Evolutionary conservation across 2,888 invertebrate species (phyloP), one percentile per base, ranked within the genome.

Genomic region (Ophraella communa): DNA sequence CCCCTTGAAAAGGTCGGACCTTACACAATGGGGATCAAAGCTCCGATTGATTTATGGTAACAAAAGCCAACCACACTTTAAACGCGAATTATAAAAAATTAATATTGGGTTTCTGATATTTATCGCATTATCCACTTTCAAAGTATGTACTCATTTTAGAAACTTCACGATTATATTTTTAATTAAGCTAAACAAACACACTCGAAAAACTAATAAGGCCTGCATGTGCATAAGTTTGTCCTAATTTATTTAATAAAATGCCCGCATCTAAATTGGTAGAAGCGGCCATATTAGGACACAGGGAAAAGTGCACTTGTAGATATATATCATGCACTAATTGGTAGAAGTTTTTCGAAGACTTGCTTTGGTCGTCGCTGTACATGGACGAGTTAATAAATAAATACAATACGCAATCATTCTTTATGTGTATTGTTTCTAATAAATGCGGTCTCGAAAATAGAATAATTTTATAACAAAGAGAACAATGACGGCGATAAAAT

Each of bases 241-340:
- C 66, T 63, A 66, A 66, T 66, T 66, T 59, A 60, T 63, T 60
- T 51, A 60, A 64, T 64, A 60, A 66, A 66, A 63, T 56, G 21
- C 60, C 66, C 56, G 63, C 66, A 63, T 66, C 66, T 56, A 62
- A 66, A 66, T 66, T 60, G 57, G 66, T 60, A 61, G 42, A 21
- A 35, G 23, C 59, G 33, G 17, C 66, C 61, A 49, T 66, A 66
- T 66, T 63, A 54, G 53, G 63, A 42, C 8, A 45, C 45, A 52
- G 55, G 52, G 66, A 63, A 60, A 62, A 61, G 60, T 53, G 63
- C 59, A 64, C 64, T 59, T 57, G 53, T 54, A 47, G 24, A 35
- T 35, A 35, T 52, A 55, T 56, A 56, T 42, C 57, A 52, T 53
- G 45, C 55, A 60, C 64, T 64, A 64, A 64, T 64, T 64, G 64